These are phyloP conservation scores for Oscheius sp. DNA, from an alignment of 2,888 invertebrate species.

Conservation along the genomic window DNA sequence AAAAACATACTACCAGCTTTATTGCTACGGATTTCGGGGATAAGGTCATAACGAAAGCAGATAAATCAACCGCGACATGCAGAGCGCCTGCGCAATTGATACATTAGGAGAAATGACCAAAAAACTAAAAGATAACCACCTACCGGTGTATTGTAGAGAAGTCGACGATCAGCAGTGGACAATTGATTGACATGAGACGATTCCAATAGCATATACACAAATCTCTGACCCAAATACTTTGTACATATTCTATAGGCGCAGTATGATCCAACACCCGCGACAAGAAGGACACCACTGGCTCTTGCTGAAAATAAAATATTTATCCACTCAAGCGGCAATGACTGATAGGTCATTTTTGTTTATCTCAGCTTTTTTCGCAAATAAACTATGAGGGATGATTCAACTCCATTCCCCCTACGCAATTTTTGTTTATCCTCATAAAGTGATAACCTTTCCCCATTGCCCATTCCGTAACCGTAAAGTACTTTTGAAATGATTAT, in stretches of 20 bases:
- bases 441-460: no score
- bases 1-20: not conserved
- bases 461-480: no score
- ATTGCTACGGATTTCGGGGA: slow-evolving; percentile 8
- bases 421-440: no score
- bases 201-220: slow-evolving; percentile 65
- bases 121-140: slow-evolving; percentile 1
- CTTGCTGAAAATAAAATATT: slow-evolving; percentile 52
- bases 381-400: no score
- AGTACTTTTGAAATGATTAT: no score
- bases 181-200: slow-evolving; percentile 54
- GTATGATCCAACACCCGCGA: slow-evolving; percentile 69
- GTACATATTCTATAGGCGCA: slow-evolving; percentile 65
- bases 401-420: no score
- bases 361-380: no score
- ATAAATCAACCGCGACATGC: slow-evolving; percentile 23
- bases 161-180: slow-evolving; percentile 62
- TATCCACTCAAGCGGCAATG: no score
- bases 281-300: slow-evolving; percentile 65
- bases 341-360: no score
- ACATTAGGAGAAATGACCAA: not conserved
- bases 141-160: slow-evolving; percentile 48
- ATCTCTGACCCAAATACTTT: slow-evolving; percentile 43
- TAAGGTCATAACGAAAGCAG: slow-evolving; percentile 21
- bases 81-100: slow-evolving; percentile 11